Percentiles rank a stretch among this genome's conserved stretches.
Conservation (phyloP, 2,113 vertebrate genomes). For the Copsychus sechellarum region DNA sequence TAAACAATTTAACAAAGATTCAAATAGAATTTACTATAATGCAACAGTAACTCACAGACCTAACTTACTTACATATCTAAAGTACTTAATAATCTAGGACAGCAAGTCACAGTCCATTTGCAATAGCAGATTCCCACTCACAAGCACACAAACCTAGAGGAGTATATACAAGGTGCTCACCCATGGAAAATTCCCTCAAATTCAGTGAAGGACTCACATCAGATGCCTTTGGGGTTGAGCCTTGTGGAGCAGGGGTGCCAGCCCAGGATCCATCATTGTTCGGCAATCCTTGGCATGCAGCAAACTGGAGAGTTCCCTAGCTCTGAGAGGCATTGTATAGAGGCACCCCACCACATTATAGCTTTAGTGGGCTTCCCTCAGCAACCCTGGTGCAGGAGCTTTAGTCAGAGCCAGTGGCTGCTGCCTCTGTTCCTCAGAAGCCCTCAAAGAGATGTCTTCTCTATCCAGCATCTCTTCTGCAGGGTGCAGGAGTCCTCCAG, state of each 20-base stretch:
- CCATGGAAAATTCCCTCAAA: background rate
- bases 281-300: accelerated
- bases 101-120: background rate
- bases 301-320: background rate
- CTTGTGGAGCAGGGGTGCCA: accelerated
- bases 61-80: background rate
- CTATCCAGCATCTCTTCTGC: background rate
- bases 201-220: background rate
- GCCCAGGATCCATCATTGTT: accelerated
- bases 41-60: background rate
- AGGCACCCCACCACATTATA: background rate
- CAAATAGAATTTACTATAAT: background rate
- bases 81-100: background rate
- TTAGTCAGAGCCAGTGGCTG: background rate
- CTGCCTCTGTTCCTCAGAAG: background rate
- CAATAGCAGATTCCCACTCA: background rate
- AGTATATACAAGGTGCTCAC: background rate
- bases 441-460: background rate
- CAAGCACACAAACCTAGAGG: background rate
- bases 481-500: background rate
- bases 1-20: background rate
- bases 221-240: background rate
- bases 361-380: background rate
- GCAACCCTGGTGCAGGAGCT: background rate
- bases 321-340: background rate